These are phyloP conservation scores for Cylloceria caligata DNA, from an alignment of 2,888 invertebrate species.

Conservation along the genomic window DNA sequence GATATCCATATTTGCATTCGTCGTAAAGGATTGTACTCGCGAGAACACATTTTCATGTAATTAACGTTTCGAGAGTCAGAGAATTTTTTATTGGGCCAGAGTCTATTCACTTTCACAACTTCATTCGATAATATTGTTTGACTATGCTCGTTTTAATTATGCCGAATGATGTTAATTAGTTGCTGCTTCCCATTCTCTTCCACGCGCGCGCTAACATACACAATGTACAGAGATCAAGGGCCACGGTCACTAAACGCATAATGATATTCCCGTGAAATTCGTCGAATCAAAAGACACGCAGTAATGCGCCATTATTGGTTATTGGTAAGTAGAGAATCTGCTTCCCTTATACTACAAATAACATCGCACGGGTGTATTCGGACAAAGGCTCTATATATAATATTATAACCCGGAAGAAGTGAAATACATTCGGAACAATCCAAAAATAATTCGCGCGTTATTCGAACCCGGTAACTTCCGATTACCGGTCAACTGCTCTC, in stretches of 20 bases:
- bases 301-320: neutral
- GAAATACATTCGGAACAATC: no score
- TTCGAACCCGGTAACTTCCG: no score
- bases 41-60: no score
- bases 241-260: neutral
- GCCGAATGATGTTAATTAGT: constrained; percentile 44
- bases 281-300: neutral
- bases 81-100: neutral
- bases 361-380: neutral
- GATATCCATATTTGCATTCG: no score
- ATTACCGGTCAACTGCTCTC: no score
- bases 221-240: neutral
- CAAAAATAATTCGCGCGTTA: no score
- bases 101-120: constrained; percentile 26
- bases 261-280: neutral
- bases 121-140: constrained; percentile 49
- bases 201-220: neutral
- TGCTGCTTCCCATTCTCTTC: constrained; percentile 10
- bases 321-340: neutral
- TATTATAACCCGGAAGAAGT: no score
- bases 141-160: constrained; percentile 40
- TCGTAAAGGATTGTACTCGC: no score
- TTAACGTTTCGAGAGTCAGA: neutral
- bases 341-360: neutral
- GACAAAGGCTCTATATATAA: no score